Evolutionary conservation across 2,113 vertebrate genomes (phyloP).

Genomic region (Spheniscus mendiculus): DNA sequence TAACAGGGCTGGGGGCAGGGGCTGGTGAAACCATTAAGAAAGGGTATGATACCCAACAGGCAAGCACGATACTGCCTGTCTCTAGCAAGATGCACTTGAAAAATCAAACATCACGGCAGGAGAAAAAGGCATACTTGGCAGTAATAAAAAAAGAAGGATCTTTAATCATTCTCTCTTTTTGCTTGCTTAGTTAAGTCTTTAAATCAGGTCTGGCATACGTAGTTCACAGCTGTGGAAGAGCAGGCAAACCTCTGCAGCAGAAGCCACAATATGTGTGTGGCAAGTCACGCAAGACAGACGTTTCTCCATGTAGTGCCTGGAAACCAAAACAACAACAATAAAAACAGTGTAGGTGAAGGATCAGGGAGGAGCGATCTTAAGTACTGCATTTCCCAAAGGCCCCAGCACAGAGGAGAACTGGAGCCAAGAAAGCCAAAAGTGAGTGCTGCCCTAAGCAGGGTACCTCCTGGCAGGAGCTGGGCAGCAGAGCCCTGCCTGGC

Average conservation of each 20-base stretch:
- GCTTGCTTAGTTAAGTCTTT: background rate
- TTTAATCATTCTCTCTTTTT: background rate
- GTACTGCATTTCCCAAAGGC: background rate
- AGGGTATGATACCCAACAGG: background rate
- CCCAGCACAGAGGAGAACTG: background rate
- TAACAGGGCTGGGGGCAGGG: background rate
- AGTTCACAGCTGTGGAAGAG: background rate
- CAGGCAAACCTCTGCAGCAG: background rate
- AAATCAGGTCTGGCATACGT: background rate
- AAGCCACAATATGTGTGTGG: background rate
- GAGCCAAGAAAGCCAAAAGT: background rate
- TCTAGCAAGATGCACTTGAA: background rate
- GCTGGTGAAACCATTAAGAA: background rate
- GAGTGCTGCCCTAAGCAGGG: accelerated
- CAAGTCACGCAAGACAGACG: background rate
- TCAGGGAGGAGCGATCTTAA: background rate
- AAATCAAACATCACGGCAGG: background rate
- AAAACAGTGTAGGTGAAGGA: background rate
- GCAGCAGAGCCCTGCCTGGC: background rate
- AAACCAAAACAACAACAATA: background rate
- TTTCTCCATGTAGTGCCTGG: background rate
- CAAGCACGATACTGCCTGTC: background rate
- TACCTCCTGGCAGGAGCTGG: background rate
- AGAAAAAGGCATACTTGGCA: background rate
- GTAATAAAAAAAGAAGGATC: background rate